These are phyloP conservation scores for Schizopygopsis pylzovi DNA, from an alignment of 2,797 vertebrate species.

Conservation along the genomic window DNA sequence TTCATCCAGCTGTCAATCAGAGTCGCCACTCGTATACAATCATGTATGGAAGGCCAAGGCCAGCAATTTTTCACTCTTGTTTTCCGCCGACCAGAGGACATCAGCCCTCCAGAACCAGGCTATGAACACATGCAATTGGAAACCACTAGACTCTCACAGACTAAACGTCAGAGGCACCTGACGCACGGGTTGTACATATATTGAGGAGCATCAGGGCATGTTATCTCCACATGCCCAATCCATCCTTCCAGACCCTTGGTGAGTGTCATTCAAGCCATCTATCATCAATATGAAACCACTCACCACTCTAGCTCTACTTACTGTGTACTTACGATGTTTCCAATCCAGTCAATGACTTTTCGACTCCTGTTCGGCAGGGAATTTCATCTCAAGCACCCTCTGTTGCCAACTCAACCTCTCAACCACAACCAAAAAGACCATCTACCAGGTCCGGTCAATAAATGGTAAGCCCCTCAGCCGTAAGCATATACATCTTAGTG, in stretches of 20 bases:
- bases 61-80: background rate
- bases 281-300: background rate
- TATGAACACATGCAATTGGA: background rate
- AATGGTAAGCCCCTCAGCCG: background rate
- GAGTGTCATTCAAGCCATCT: background rate
- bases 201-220: background rate
- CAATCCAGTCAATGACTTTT: background rate
- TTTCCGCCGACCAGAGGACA: background rate
- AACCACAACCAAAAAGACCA: background rate
- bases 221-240: background rate
- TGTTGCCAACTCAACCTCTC: background rate
- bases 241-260: background rate
- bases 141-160: no score
- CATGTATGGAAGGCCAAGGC: background rate
- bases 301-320: background rate
- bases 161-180: background rate
- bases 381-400: background rate
- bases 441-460: background rate
- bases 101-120: background rate
- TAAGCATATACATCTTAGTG: no score
- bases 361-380: background rate
- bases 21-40: no score
- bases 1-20: background rate
- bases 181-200: background rate
- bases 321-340: no score